phyloP scores from a whole-genome alignment of 2,113 vertebrate species.

The Albula goreensis region DNA sequence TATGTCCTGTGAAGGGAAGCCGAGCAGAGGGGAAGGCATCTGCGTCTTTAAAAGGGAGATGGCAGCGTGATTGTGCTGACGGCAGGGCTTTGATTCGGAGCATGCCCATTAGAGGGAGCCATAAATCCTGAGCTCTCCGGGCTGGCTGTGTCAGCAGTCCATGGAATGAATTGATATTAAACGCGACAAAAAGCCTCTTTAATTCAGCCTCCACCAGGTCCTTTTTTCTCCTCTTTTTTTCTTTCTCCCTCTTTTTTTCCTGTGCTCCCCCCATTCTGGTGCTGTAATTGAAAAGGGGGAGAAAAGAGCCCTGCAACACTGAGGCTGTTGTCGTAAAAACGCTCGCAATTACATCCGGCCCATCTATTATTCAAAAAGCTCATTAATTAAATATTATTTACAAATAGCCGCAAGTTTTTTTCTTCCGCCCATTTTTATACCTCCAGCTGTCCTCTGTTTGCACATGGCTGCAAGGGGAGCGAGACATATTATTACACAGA shows the following conservation, averaged over 20 bases:
- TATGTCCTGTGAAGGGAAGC: not conserved
- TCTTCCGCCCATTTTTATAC: conserved; percentile 16
- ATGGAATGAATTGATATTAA: conserved; percentile 85
- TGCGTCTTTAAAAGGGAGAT: conserved; percentile 39
- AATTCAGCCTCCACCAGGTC: conserved; percentile 71
- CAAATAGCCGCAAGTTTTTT: conserved; percentile 35
- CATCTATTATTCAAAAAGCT: conserved; percentile 43
- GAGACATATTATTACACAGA: conserved; percentile 8
- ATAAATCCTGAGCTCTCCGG: conserved; percentile 77
- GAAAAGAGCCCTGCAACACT: conserved; percentile 41
- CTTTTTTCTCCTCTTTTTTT: conserved; percentile 41
- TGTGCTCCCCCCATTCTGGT: conserved; percentile 25
- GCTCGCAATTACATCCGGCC: conserved; percentile 37
- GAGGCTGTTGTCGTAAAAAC: conserved; percentile 37
- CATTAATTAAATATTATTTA: conserved; percentile 61
- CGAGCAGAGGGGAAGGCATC: conserved; percentile 31
- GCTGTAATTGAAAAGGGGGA: conserved; percentile 51
- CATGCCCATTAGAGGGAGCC: conserved; percentile 79
- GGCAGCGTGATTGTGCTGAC: conserved; percentile 74
- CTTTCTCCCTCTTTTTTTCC: conserved; percentile 32
- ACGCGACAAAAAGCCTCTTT: conserved; percentile 79
- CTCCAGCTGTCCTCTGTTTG: conserved; percentile 27
- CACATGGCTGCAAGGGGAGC: not conserved
- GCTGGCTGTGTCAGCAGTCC: conserved; percentile 83
- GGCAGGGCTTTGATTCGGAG: conserved; percentile 71